A percentile compares a stretch with the other conserved stretches of the same genome.
These are phyloP conservation scores for Helarctos malayanus DNA, from an alignment of 2,797 vertebrate genomes.

Conservation along the genomic window DNA sequence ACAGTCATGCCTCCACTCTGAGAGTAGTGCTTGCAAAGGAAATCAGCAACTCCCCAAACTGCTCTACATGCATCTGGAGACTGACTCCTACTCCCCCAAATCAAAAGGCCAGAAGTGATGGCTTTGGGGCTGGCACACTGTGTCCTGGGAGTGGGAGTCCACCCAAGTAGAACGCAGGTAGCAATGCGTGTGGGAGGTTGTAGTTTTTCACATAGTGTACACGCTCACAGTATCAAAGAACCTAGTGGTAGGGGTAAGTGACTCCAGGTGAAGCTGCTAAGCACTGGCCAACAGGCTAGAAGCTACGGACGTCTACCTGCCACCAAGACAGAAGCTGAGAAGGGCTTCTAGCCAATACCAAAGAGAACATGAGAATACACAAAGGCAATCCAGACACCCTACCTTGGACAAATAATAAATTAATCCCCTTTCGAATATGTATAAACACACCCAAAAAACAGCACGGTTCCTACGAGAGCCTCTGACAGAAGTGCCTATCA, in stretches of 20 bases:
- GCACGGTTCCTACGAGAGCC: constrained; percentile 29
- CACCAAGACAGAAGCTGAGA: neutral
- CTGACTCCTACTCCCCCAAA: neutral
- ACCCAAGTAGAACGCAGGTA: constrained; percentile 10
- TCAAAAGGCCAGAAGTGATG: neutral
- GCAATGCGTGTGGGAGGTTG: neutral
- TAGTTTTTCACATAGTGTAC: neutral
- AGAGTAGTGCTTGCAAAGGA: neutral
- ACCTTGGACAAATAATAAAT: constrained; percentile 25
- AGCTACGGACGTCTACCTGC: neutral
- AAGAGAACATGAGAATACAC: constrained; percentile 25
- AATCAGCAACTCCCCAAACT: neutral
- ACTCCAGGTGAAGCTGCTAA: neutral
- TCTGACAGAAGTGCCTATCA: constrained; percentile 4
- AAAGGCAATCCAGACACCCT: neutral
- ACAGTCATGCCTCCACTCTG: neutral
- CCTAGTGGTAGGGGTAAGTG: neutral
- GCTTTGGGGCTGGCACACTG: neutral
- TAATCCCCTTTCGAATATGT: constrained; percentile 54
- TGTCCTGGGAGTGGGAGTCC: neutral
- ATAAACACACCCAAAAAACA: neutral
- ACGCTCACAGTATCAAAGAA: constrained; percentile 1
- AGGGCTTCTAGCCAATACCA: constrained; percentile 52
- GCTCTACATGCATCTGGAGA: neutral
- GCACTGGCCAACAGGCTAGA: neutral